These are phyloP conservation scores for Anoura caudifer DNA, from an alignment of 2,113 vertebrate species.

Conservation along the genomic window DNA sequence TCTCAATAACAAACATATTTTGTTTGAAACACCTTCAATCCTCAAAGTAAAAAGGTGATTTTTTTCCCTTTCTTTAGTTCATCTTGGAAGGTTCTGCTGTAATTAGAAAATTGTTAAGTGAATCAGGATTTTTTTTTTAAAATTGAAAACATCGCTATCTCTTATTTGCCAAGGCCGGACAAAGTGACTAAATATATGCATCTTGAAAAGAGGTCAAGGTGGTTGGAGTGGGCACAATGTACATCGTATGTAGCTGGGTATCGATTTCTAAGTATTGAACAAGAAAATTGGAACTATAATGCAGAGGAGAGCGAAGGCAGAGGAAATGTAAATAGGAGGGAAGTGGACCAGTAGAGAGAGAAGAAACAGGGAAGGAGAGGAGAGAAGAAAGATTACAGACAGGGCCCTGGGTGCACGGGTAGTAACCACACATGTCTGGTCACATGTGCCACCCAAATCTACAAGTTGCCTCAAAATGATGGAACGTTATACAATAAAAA, in stretches of 20 bases:
- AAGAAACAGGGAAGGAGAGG: rapidly evolving
- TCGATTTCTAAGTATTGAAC: conserved; percentile 14
- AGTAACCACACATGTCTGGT: not conserved
- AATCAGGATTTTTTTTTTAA: conserved; percentile 37
- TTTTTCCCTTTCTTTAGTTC: conserved; percentile 11
- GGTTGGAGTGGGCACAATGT: not conserved
- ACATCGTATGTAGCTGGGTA: not conserved
- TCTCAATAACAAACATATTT: not conserved
- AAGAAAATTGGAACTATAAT: conserved; percentile 26
- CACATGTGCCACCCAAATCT: not conserved
- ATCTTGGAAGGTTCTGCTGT: conserved; percentile 35
- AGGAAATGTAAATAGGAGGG: not conserved
- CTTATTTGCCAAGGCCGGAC: conserved; percentile 41
- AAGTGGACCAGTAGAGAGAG: not conserved
- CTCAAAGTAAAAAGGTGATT: not conserved
- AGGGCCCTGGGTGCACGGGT: not conserved
- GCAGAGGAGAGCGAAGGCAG: not conserved
- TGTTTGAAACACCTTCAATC: conserved; percentile 10
- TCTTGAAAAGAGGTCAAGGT: not conserved
- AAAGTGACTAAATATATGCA: not conserved
- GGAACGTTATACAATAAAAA: not conserved
- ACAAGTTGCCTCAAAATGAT: conserved; percentile 5
- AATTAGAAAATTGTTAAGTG: conserved; percentile 33
- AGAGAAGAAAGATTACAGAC: not conserved
- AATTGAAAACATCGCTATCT: conserved; percentile 56